These are phyloP conservation scores for Hormiphora californensis DNA, from an alignment of 37 sponge, comb jelly and placozoan genomes.

Conservation along the genomic window DNA sequence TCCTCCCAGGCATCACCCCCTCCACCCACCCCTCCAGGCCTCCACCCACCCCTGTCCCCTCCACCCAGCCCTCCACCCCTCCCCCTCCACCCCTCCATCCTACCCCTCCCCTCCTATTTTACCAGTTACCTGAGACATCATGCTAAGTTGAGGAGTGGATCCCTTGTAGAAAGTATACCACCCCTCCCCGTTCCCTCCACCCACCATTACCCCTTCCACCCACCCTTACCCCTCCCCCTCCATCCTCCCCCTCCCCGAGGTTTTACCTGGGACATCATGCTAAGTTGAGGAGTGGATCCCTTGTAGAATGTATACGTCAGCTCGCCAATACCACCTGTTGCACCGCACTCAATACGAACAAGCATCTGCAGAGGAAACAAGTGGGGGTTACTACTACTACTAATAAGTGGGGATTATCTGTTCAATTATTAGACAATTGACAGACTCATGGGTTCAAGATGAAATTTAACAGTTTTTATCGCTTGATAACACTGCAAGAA, in stretches of 20 bases:
- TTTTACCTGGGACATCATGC: constrained; percentile 30
- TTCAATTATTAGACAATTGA: not conserved
- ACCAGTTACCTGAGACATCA: not conserved
- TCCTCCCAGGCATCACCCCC: too few relatives aligned
- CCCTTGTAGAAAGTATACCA: constrained; percentile 46
- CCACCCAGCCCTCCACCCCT: too few relatives aligned
- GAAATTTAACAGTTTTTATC: not conserved
- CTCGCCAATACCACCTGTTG: constrained; percentile 1
- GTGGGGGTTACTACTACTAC: too few relatives aligned
- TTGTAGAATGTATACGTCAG: constrained; percentile 35
- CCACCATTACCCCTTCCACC: too few relatives aligned
- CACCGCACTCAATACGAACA: not conserved
- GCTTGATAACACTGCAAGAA: not conserved
- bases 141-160: constrained; percentile 1
- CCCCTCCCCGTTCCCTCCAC: too few relatives aligned
- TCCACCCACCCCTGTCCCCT: too few relatives aligned
- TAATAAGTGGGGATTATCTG: too few relatives aligned
- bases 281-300: constrained; percentile 13
- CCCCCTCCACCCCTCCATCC: too few relatives aligned
- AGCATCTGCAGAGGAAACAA: constrained; percentile 52
- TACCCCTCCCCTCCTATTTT: too few relatives aligned
- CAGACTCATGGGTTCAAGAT: not conserved
- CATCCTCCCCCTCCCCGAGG: too few relatives aligned
- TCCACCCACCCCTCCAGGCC: too few relatives aligned
- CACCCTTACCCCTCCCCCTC: too few relatives aligned